These are phyloP conservation scores for Cisticola juncidis DNA, from an alignment of 2,113 vertebrate genomes.

Conservation along the genomic window DNA sequence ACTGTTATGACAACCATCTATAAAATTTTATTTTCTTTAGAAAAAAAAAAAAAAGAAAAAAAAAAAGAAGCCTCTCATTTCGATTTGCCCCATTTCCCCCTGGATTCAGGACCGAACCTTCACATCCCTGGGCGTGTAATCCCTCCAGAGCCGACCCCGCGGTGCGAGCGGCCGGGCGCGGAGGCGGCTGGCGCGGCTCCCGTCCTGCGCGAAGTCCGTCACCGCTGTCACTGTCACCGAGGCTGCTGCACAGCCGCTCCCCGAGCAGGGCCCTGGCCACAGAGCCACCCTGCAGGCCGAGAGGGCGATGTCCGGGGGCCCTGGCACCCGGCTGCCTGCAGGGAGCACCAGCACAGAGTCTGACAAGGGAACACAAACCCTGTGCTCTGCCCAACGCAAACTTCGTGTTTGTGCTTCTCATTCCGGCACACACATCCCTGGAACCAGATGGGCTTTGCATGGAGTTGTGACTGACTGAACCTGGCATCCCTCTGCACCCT, in stretches of 20 bases:
- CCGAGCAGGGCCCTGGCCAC: slow-evolving; percentile 35
- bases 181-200: slow-evolving; percentile 65
- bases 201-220: slow-evolving; percentile 77
- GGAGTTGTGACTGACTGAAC: neutral
- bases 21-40: neutral
- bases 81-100: neutral
- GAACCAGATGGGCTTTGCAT: neutral
- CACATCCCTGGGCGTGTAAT: slow-evolving; percentile 63
- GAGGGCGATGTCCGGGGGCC: slow-evolving; percentile 69
- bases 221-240: slow-evolving; percentile 71
- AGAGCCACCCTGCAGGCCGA: slow-evolving; percentile 78
- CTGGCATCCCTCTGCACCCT: neutral
- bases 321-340: slow-evolving; percentile 58
- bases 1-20: neutral
- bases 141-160: slow-evolving; percentile 72
- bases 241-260: slow-evolving; percentile 65
- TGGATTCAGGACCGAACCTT: slow-evolving; percentile 57
- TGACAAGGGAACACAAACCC: neutral
- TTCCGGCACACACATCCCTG: neutral
- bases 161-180: neutral
- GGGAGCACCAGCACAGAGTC: neutral
- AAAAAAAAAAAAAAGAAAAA: too few relatives aligned
- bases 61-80: neutral
- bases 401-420: neutral
- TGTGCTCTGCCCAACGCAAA: neutral